A percentile compares a stretch with the other conserved stretches of the same genome.
phyloP scores from a whole-genome alignment of 2,113 vertebrate genomes.

The Bambusicola thoracicus region DNA sequence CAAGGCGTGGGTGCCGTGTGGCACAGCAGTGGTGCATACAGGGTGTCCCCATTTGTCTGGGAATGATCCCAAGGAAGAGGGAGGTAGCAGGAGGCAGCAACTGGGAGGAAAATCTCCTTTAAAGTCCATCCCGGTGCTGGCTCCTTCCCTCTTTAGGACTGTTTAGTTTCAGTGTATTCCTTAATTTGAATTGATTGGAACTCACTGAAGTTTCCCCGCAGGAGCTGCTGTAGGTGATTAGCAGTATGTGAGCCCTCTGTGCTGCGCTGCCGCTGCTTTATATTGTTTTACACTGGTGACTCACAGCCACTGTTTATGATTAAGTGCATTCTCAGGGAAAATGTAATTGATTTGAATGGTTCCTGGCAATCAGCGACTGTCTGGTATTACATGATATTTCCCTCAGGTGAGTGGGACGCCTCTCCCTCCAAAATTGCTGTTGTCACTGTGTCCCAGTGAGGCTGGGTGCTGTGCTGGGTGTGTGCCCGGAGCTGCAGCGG shows the following conservation, averaged over 20 bases:
- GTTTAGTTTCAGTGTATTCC: not conserved
- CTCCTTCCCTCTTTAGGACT: not conserved
- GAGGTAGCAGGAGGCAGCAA: not conserved
- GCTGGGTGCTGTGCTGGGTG: fast-evolving
- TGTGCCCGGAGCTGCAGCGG: not conserved
- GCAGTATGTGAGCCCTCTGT: not conserved
- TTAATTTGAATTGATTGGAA: not conserved
- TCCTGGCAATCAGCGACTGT: not conserved
- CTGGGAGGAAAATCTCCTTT: not conserved
- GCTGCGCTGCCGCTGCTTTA: not conserved
- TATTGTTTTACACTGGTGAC: not conserved
- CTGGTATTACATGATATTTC: constrained; percentile 1
- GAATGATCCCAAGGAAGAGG: not conserved
- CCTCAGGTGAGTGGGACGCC: constrained; percentile 11
- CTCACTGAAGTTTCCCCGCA: not conserved
- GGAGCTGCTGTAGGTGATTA: not conserved
- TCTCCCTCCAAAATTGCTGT: not conserved
- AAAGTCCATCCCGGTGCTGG: not conserved
- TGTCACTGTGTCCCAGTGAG: not conserved
- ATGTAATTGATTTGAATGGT: not conserved
- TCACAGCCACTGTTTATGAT: not conserved
- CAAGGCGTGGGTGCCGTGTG: fast-evolving
- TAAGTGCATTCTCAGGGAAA: not conserved
- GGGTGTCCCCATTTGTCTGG: fast-evolving
- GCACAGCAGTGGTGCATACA: fast-evolving